Percentiles rank a stretch among this genome's conserved stretches.
phyloP scores from a whole-genome alignment of 2,797 vertebrate species.

The Mastacembelus armatus region DNA sequence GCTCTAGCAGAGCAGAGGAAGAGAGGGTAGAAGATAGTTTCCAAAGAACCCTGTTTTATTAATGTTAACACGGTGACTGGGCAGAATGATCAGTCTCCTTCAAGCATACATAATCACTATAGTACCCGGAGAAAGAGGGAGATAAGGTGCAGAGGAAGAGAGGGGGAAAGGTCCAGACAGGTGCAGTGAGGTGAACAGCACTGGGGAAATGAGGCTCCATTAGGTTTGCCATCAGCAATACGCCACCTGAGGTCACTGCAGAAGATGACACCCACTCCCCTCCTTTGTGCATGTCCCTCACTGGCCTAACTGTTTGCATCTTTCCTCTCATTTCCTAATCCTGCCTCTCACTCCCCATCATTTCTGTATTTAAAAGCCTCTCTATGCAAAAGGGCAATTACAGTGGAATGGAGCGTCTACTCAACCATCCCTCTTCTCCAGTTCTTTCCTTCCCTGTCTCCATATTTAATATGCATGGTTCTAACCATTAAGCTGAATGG shows the following conservation, averaged over 20 bases:
- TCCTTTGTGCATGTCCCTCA: background rate
- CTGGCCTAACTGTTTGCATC: conserved; percentile 53
- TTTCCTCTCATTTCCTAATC: conserved; percentile 40
- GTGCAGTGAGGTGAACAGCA: conserved; percentile 69
- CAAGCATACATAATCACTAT: conserved; percentile 71
- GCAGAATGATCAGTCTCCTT: conserved; percentile 68
- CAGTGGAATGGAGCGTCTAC: conserved; percentile 46
- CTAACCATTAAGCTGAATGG: conserved; percentile 55
- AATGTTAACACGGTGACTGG: conserved; percentile 69
- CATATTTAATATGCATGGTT: conserved; percentile 62
- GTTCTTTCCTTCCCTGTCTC: background rate
- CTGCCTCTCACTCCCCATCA: conserved; percentile 29
- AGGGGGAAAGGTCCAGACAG: conserved; percentile 64
- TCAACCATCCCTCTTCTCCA: conserved; percentile 20
- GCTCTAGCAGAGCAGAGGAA: conserved; percentile 48
- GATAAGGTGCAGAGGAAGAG: conserved; percentile 27
- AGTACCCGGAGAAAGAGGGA: conserved; percentile 28
- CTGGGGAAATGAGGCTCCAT: conserved; percentile 69
- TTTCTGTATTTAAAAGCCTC: conserved; percentile 53
- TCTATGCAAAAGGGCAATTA: conserved; percentile 41
- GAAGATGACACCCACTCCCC: conserved; percentile 29
- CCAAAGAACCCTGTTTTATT: conserved; percentile 73
- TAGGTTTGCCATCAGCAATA: conserved; percentile 74
- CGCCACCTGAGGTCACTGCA: conserved; percentile 60
- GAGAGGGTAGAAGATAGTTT: conserved; percentile 51